Evolutionary conservation across 2,113 vertebrate species (phyloP), one percentile per base, ranked within the genome.

Genomic region (Orientallactaga bullata): DNA sequence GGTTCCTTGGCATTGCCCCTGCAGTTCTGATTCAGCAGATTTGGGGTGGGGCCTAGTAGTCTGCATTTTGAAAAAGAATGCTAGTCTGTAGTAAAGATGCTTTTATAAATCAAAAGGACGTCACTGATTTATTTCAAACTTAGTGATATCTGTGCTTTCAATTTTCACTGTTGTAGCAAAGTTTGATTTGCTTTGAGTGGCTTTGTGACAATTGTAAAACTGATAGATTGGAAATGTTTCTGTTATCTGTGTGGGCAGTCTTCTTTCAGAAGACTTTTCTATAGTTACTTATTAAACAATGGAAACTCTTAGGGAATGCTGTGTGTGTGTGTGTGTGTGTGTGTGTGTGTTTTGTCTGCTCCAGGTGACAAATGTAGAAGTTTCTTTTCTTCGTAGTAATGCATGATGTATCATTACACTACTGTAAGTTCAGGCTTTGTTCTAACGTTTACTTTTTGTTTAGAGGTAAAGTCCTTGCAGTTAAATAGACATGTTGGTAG

Each of bases 1-100:
- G 80, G 28, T 37, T 58, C 68, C 63, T 73, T 93, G 78, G 78
- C 85, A 5, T 83, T 35, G 35, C 78, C 90, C 77, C 60, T 85
- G 88, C 68, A 24, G 0, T 89, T 90, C 93, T 88, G 81, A 93
- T 85, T 95, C 81, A 85, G 82, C 95, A 95, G 23, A 79, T 88
- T 81, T 80, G 32, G 68, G 78, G n/a, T 51, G 66, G 91, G 84
- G 80, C 77, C 89, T 60, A 47, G 21, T 28, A 81, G 66, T 85
- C 61, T 91, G 66, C 69, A 85, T 94, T 91, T 93, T 73, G 73
- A 88, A 82, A 95, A 94, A 61, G 72, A 89, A 28, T 42, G 28
- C 32, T 80, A 37, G 63, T 58, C 18, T 10, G 4, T 82, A 26
- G 4, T 79, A 79, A 47, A 93, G 13, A 76, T 72, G 16, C 65